phyloP scores from a whole-genome alignment of 2,888 invertebrate genomes.

The Operophtera brumata region DNA sequence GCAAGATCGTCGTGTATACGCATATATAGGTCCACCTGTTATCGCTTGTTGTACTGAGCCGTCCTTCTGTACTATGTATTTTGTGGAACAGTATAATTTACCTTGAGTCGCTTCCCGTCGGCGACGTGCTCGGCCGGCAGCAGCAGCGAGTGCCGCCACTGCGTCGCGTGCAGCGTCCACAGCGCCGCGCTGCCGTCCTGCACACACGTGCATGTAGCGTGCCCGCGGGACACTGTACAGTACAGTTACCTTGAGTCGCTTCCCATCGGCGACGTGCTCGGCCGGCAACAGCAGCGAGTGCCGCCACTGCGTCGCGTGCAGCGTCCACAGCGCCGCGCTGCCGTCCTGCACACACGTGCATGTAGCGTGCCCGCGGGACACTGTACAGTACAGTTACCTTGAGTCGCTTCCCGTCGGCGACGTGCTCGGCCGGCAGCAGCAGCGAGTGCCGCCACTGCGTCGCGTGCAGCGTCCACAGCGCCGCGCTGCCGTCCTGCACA shows the following conservation, averaged over 20 bases:
- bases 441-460: conserved; percentile 93
- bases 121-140: conserved; percentile 50
- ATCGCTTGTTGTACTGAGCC: too few species aligned
- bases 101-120: conserved; percentile 57
- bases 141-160: conserved; percentile 91
- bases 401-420: conserved; percentile 47
- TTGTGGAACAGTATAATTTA: too few species aligned
- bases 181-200: conserved; percentile 95
- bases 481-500: conserved; percentile 90
- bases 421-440: conserved; percentile 70
- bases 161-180: conserved; percentile 94
- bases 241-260: conserved; percentile 58
- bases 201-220: too few species aligned
- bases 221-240: too few species aligned
- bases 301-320: conserved; percentile 94
- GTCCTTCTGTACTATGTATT: too few species aligned
- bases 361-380: too few species aligned
- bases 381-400: conserved; percentile 46
- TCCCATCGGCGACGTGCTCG: conserved; percentile 37
- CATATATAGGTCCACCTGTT: too few species aligned
- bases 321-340: conserved; percentile 95
- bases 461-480: conserved; percentile 94
- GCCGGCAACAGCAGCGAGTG: conserved; percentile 83
- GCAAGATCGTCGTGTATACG: too few species aligned
- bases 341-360: conserved; percentile 89